phyloP scores from a whole-genome alignment of 2,113 vertebrate genomes.

The Chaetops frenatus region DNA sequence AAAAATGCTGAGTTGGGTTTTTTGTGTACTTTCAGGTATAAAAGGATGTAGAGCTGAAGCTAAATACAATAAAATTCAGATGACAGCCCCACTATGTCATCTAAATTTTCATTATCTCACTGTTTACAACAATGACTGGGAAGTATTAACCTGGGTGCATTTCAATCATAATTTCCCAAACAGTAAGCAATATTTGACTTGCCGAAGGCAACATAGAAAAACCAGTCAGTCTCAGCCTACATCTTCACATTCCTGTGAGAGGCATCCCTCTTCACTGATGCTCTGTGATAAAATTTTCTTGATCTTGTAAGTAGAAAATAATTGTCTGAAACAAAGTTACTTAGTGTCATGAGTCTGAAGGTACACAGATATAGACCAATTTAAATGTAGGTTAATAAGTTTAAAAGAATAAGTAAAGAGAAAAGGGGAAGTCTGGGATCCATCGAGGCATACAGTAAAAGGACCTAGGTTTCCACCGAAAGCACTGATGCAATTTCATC shows the following conservation, averaged over 20 bases:
- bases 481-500: neutral
- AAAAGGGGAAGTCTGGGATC: neutral
- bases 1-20: neutral
- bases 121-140: neutral
- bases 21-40: neutral
- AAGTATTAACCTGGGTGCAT: neutral
- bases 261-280: neutral
- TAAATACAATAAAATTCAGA: neutral
- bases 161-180: neutral
- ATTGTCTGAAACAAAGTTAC: neutral
- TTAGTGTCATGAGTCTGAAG: neutral
- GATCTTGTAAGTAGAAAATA: neutral
- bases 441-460: neutral
- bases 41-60: neutral
- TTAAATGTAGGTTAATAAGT: neutral
- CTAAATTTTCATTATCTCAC: neutral
- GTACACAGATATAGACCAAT: neutral
- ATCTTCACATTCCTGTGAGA: neutral
- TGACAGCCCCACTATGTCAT: neutral
- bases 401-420: neutral
- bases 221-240: accelerated
- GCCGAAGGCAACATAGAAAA: neutral
- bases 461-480: neutral
- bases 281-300: neutral
- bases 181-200: neutral